These are phyloP conservation scores for Lochmaea capreae DNA, from an alignment of 2,888 invertebrate genomes.

Conservation along the genomic window DNA sequence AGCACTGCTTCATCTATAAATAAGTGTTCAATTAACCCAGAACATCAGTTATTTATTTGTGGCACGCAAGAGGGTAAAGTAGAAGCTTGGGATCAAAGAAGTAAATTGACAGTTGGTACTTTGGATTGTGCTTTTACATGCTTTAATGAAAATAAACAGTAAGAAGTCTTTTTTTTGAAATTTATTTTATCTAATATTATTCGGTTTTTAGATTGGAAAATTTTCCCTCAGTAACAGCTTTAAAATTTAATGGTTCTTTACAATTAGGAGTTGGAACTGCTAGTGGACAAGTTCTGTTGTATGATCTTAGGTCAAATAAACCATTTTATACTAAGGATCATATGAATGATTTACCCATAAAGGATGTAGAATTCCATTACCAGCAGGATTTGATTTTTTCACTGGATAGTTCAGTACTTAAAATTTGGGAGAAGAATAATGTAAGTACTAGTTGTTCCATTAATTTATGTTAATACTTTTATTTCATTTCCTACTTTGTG, in stretches of 20 bases:
- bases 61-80: conserved; percentile 93
- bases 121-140: conserved; percentile 85
- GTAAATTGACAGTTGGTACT: conserved; percentile 78
- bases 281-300: conserved; percentile 93
- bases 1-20: conserved; percentile 83
- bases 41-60: conserved; percentile 86
- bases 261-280: conserved; percentile 92
- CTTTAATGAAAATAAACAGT: conserved; percentile 70
- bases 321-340: conserved; percentile 95
- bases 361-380: conserved; percentile 86
- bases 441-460: conserved; percentile 66
- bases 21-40: conserved; percentile 86
- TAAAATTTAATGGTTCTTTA: conserved; percentile 81
- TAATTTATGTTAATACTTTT: background rate
- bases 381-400: conserved; percentile 86
- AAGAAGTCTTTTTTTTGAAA: conserved; percentile 55
- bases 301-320: conserved; percentile 92
- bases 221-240: conserved; percentile 81
- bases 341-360: conserved; percentile 92
- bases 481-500: background rate
- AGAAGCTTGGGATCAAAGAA: conserved; percentile 97
- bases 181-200: conserved; percentile 27
- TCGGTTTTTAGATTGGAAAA: conserved; percentile 69
- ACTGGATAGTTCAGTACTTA: conserved; percentile 88
- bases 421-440: conserved; percentile 90